Conservation (phyloP, 2,113 vertebrate genomes). For the Alectura lathami region DNA sequence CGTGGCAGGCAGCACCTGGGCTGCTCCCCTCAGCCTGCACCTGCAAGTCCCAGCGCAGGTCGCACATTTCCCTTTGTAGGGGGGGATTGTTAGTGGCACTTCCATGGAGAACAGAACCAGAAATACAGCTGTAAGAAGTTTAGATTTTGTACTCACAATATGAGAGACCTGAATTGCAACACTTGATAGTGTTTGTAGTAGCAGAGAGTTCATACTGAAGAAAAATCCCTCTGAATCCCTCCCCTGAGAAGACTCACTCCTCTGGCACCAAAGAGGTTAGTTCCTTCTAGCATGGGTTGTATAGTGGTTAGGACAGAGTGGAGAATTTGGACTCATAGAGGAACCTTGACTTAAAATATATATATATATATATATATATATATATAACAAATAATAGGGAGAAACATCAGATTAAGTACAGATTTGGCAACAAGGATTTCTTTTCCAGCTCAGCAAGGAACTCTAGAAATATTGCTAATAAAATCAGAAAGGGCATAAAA, state of each 20-base stretch:
- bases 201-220: not conserved
- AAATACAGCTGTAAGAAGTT: not conserved
- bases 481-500: not conserved
- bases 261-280: not conserved
- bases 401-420: not conserved
- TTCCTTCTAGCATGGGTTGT: not conserved
- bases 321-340: not conserved
- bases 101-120: not conserved
- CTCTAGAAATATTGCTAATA: not conserved
- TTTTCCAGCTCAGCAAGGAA: slow-evolving; percentile 14
- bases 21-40: not conserved
- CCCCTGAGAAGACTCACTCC: not conserved
- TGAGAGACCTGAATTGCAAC: not conserved
- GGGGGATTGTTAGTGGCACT: not conserved
- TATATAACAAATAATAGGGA: not conserved
- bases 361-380: not conserved
- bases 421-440: not conserved
- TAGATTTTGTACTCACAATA: not conserved
- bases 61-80: not conserved
- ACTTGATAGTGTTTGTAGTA: not conserved
- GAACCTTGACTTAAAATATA: not conserved
- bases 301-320: not conserved
- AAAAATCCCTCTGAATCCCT: not conserved
- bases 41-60: not conserved
- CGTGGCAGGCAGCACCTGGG: not conserved